Base-by-base conservation (phyloP, 1,140 invertebrate genomes). In the Anagrus nilaparvatae region DNA sequence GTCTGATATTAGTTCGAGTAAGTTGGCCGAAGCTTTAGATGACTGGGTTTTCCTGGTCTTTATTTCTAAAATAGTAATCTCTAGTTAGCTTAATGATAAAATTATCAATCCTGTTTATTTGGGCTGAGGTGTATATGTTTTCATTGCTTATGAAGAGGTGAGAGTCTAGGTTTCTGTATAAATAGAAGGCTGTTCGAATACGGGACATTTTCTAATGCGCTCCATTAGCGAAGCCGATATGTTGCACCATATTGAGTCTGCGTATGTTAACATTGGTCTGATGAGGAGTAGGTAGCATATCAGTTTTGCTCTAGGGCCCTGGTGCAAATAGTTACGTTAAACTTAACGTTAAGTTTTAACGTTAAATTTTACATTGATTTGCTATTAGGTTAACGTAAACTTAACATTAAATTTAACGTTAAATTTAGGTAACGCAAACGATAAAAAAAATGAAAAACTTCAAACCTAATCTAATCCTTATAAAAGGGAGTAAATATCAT, bases 181-280 rank as follows among this genome's bases (percentile, higher is more conserved):
- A 34, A 34, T 12, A 21, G 24, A 43, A 6, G n/a, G 38, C 36
- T 9, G 32, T 20, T 27, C 49, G 9, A 0, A 48, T 12, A 19
- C 42, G 43, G 7, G 2, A 3, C 40, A 46, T 0, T 5, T 8
- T 5, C 46, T 5, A 2, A 50, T 2, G 19, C 40, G 44, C 38
- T 50, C 45, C 29, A 50, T 47, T 4, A 35, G 3, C 5, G 29
- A 24, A 0, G 49, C 40, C 6, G 33, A 17, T 20, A 48, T 30
- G 18, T 47, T 48, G 18, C 33, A 48, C 40, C 46, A 51, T 8
- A 46, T 32, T 9, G 40, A 43, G 9, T 14, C 27, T 0, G 5
- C 35, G 9, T 43, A 51, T 8, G 43, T 41, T 0, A 51, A 13
- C 1, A 51, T 47, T 1, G 49, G 46, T n/a, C 49, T 8, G 2